Conservation (phyloP, 2,888 invertebrate genomes). For the Thymelicus sylvestris region DNA sequence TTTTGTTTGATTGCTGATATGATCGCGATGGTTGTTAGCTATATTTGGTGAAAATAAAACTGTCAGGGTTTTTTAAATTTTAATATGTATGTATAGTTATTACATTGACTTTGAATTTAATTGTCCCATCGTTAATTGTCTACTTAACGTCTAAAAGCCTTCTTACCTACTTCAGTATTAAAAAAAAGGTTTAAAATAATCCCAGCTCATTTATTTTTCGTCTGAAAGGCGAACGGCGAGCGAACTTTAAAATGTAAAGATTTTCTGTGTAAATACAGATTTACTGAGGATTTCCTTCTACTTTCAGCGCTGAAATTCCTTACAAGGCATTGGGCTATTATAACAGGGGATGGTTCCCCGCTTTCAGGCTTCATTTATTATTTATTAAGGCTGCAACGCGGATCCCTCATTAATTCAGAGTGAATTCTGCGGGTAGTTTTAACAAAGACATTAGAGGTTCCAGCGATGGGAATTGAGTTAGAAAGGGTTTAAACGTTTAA, state of each 20-base stretch:
- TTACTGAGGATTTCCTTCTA: conserved; percentile 20
- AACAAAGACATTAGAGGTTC: conserved; percentile 34
- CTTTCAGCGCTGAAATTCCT: conserved; percentile 31
- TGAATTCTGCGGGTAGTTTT: conserved; percentile 53
- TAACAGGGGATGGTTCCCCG: conserved; percentile 27
- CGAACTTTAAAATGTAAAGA: conserved; percentile 26
- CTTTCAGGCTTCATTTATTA: conserved; percentile 42
- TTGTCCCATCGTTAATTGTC: too few relatives aligned
- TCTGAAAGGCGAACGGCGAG: conserved; percentile 13
- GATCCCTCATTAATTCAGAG: conserved; percentile 67
- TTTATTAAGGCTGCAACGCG: conserved; percentile 64
- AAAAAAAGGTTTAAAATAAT: conserved; percentile 5
- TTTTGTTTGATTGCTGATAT: too few relatives aligned
- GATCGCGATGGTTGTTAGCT: too few relatives aligned
- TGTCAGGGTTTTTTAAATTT: too few relatives aligned
- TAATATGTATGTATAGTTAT: too few relatives aligned
- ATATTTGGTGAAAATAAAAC: too few relatives aligned
- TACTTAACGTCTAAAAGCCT: too few relatives aligned
- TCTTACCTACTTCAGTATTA: background rate
- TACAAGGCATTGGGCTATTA: conserved; percentile 33
- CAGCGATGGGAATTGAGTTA: conserved; percentile 19
- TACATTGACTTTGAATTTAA: too few relatives aligned
- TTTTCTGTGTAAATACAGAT: conserved; percentile 31
- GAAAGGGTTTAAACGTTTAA: conserved; percentile 16
- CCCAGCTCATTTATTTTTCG: conserved; percentile 10